Evolutionary conservation across 2,888 invertebrate species (phyloP).

Genomic region (Polydrusus tereticollis): DNA sequence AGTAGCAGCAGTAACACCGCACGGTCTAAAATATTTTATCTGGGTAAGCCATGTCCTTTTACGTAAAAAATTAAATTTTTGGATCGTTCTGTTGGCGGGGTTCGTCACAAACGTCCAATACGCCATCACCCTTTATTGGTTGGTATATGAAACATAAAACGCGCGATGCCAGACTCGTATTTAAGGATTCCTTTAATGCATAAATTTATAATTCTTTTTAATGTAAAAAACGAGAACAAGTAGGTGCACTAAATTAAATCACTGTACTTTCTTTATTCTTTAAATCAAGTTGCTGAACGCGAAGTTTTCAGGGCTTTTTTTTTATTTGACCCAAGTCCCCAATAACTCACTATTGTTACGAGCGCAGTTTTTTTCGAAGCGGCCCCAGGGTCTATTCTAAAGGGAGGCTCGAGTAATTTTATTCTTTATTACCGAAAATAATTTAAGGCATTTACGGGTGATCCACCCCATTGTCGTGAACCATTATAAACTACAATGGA

Average conservation of each 20-base stretch:
- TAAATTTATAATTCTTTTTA: too few relatives aligned
- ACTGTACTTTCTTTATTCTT: slow-evolving; percentile 4
- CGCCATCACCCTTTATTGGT: too few relatives aligned
- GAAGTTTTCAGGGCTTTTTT: not conserved
- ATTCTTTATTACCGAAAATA: slow-evolving; percentile 11
- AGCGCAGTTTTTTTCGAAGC: slow-evolving; percentile 6
- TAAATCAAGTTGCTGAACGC: slow-evolving; percentile 13
- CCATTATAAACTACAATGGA: not conserved
- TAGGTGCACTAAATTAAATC: not conserved
- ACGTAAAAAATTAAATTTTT: too few relatives aligned
- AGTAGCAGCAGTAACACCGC: too few relatives aligned
- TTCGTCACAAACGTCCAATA: too few relatives aligned
- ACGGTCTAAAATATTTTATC: too few relatives aligned
- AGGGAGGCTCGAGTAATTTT: slow-evolving; percentile 2
- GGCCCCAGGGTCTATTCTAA: slow-evolving; percentile 5
- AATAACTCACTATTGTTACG: slow-evolving; percentile 15
- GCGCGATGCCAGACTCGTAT: too few relatives aligned
- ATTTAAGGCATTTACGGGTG: slow-evolving; percentile 10
- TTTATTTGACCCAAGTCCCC: slow-evolving; percentile 9
- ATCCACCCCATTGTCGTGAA: not conserved
- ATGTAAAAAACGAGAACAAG: not conserved
- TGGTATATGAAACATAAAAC: too few relatives aligned
- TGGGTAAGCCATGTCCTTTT: too few relatives aligned
- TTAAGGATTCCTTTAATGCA: too few relatives aligned
- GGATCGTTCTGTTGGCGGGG: too few relatives aligned